Base-by-base conservation (phyloP, 2,113 vertebrate species). In the Syngnathus scovelli region DNA sequence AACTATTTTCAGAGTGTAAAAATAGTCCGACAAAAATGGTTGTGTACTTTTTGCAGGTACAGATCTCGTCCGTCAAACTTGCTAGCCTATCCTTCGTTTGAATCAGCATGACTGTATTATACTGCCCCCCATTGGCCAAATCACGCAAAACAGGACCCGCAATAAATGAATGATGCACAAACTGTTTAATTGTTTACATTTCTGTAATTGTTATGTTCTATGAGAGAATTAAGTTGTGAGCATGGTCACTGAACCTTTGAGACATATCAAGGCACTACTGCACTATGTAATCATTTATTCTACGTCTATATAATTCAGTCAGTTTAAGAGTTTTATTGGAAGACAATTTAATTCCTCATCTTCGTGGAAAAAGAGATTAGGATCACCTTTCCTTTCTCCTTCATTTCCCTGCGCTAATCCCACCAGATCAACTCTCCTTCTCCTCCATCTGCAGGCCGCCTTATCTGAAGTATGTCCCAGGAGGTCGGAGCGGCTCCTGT, bases 381-480 rank as follows among this genome's bases (percentile, higher is more conserved):
- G 18, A 74, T 38, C 51, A 67, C 49, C 49, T 52, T 52, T 52
- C 33, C 10, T 48, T 65, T 64, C 70, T 55, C 74, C 67, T 67
- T 70, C 51, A 48, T 75, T 61, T 68, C 69, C 48, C 58, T 8
- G 16, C 58, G 48, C 64, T 80, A 79, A 78, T 83, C 75, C 78
- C 66, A 38, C 21, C 65, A 73, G 54, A 79, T 81, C 77, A 73
- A 69, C 70, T 55, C n/a, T 48, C 68, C 77, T 79, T 66, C 71
- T 75, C 56, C 46, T 75, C 69, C 76, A 67, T 69, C 80, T 16
- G 23, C 81, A 74, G 66, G 55, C 66, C 19, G 61, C 72, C 70
- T 87, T 85, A 85, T 86, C 85, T 85, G 66, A 79, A 78, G 80
- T 75, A 78, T 52, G 74, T 85, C 58, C 68, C 82, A 76, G 72